A percentile compares a stretch with the other conserved stretches of the same genome.
These are phyloP conservation scores for Aegotheles bennettii DNA, from an alignment of 2,113 vertebrate genomes.

Conservation along the genomic window DNA sequence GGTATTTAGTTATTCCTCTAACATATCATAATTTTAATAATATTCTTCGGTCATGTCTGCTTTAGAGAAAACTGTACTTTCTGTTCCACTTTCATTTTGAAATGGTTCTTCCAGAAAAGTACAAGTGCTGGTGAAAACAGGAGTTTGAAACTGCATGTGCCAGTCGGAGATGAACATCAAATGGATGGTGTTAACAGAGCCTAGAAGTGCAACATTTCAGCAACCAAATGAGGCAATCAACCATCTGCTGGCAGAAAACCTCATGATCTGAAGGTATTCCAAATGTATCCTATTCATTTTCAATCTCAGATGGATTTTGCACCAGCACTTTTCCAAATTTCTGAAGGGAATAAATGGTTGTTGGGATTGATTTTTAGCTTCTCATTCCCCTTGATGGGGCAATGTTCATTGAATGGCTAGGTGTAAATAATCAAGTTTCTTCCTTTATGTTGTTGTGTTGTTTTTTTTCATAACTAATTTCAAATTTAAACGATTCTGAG, in stretches of 20 bases:
- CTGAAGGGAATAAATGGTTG: not conserved
- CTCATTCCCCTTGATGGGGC: not conserved
- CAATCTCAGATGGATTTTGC: not conserved
- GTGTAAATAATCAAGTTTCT: not conserved
- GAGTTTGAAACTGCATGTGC: not conserved
- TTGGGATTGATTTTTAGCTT: accelerated
- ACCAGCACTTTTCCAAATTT: not conserved
- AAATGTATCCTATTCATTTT: not conserved
- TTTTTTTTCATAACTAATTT: not conserved
- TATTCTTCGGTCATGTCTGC: not conserved
- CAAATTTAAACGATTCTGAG: not conserved
- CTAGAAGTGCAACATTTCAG: not conserved
- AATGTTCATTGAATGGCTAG: not conserved
- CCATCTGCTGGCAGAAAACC: not conserved
- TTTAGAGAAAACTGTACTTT: not conserved
- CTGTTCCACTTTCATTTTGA: not conserved
- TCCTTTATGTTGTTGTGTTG: not conserved
- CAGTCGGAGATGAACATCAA: not conserved
- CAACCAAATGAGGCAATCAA: not conserved
- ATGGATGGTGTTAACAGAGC: not conserved
- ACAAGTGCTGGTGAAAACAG: not conserved
- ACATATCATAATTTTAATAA: not conserved
- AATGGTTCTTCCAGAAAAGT: not conserved
- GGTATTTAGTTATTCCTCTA: not conserved
- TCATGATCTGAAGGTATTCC: not conserved